A percentile compares a stretch with the other conserved stretches of the same genome.
phyloP scores from a whole-genome alignment of 2,888 invertebrate species.

The Scrobipalpa costella region DNA sequence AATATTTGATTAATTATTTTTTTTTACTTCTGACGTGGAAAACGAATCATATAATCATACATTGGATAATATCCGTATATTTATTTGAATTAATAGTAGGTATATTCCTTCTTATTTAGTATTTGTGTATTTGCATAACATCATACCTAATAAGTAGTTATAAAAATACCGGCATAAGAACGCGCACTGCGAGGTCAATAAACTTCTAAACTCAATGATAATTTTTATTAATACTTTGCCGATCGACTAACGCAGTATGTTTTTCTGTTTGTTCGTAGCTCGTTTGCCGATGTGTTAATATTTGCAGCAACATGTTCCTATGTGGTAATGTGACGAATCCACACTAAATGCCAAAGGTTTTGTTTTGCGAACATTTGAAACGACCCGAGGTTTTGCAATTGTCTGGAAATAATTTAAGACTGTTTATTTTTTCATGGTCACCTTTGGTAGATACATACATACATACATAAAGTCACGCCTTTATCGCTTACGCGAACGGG shows the following conservation, averaged over 20 bases:
- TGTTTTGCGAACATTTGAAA: background rate
- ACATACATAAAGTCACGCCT: no score
- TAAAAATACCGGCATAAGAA: background rate
- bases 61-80: no score
- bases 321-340: background rate
- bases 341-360: slow-evolving; percentile 14
- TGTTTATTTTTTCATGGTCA: no score
- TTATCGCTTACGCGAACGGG: no score
- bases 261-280: slow-evolving; percentile 11
- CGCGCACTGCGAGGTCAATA: background rate
- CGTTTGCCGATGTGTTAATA: slow-evolving; percentile 6
- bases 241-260: background rate
- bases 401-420: no score
- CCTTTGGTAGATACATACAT: background rate
- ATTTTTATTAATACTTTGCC: background rate
- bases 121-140: no score
- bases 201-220: background rate
- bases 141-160: no score
- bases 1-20: no score
- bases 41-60: no score
- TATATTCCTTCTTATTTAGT: no score
- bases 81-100: no score
- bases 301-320: background rate
- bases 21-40: no score
- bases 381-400: background rate